A percentile compares a stretch with the other conserved stretches of the same genome.
These are phyloP conservation scores for Scaptomyza pallida DNA, from an alignment of 1,140 invertebrate genomes.

Conservation along the genomic window DNA sequence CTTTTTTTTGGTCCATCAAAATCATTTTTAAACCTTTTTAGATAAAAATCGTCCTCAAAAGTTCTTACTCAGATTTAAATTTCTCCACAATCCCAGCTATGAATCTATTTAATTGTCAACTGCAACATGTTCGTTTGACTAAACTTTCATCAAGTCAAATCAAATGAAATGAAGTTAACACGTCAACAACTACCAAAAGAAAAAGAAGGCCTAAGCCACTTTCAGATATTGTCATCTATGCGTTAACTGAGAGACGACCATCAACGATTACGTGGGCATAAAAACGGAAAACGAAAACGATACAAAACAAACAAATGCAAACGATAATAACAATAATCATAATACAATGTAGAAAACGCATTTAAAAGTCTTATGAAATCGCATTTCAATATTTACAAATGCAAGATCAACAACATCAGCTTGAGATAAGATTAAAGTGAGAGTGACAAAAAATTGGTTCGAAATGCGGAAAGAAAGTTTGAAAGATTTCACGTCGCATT, in stretches of 20 bases:
- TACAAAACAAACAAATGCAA: constrained; percentile 17
- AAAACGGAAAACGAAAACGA: constrained; percentile 36
- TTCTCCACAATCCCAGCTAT: too few relatives aligned
- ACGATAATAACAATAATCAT: constrained; percentile 21
- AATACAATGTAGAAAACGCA: constrained; percentile 33
- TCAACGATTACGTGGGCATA: constrained; percentile 65
- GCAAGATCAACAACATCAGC: constrained; percentile 73
- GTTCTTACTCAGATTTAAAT: too few relatives aligned
- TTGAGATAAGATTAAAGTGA: constrained; percentile 57
- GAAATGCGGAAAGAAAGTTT: constrained; percentile 51
- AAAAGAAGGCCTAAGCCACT: constrained; percentile 25
- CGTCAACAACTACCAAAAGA: constrained; percentile 18
- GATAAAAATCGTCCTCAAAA: too few relatives aligned
- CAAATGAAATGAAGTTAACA: neutral
- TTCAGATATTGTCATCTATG: constrained; percentile 35
- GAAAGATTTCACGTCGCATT: constrained; percentile 5
- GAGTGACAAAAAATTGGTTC: constrained; percentile 50
- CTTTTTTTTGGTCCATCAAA: too few relatives aligned
- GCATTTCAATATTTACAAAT: constrained; percentile 62
- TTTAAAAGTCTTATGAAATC: constrained; percentile 61
- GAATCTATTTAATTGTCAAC: constrained; percentile 20
- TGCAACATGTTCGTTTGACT: constrained; percentile 34
- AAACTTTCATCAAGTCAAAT: constrained; percentile 29
- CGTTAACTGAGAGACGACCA: constrained; percentile 34
- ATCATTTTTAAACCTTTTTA: too few relatives aligned